Evolutionary conservation across 2,888 invertebrate species (phyloP).

Genomic region (Nemoura dubitans): DNA sequence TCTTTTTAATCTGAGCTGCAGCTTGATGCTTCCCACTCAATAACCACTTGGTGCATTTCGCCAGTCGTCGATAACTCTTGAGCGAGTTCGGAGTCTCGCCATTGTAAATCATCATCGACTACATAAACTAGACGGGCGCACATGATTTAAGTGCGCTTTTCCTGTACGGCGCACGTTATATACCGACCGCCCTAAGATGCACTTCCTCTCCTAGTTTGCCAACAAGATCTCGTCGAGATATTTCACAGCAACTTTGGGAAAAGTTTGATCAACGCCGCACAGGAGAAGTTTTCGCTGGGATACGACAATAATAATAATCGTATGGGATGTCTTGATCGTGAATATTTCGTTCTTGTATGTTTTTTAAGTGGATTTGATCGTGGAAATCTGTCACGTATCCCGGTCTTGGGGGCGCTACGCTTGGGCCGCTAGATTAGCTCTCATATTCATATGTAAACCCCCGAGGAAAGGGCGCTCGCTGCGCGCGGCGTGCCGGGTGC

Average conservation of each 20-base stretch:
- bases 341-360: background rate
- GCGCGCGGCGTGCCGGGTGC: background rate
- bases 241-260: background rate
- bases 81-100: background rate
- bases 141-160: background rate
- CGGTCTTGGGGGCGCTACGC: background rate
- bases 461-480: background rate
- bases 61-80: background rate
- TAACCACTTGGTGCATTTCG: conserved; percentile 5
- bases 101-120: background rate
- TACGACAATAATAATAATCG: background rate
- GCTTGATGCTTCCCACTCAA: background rate
- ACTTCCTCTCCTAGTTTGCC: background rate
- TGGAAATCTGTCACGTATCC: background rate
- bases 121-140: background rate
- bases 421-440: conserved; percentile 19
- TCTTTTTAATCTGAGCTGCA: too few species aligned
- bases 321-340: conserved; percentile 15
- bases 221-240: background rate
- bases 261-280: background rate
- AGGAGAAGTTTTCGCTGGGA: background rate
- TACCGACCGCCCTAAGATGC: background rate
- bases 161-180: too few species aligned
- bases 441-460: conserved; percentile 36
- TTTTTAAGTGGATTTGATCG: conserved; percentile 36